These are phyloP conservation scores for Nannoperca obscura DNA, from an alignment of 2,797 vertebrate genomes.

Conservation along the genomic window DNA sequence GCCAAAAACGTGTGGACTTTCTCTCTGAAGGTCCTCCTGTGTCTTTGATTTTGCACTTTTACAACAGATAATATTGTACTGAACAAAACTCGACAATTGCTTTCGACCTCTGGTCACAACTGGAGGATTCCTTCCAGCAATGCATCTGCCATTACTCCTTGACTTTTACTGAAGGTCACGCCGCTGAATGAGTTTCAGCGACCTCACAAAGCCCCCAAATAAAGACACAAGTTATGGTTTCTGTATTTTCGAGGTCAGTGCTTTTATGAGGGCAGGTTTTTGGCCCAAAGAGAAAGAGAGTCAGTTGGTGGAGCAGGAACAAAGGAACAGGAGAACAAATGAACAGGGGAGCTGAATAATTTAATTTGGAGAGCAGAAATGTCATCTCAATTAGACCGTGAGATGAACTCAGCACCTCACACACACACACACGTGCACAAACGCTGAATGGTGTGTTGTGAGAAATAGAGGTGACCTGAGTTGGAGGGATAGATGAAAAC, in stretches of 20 bases:
- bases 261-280: slow-evolving; percentile 69
- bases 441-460: slow-evolving; percentile 13
- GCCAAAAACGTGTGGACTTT: background rate
- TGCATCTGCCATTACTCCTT: slow-evolving; percentile 11
- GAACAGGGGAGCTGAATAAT: slow-evolving; percentile 75
- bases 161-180: slow-evolving; percentile 62
- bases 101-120: slow-evolving; percentile 37
- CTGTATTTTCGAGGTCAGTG: slow-evolving; percentile 65
- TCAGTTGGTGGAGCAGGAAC: slow-evolving; percentile 57
- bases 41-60: slow-evolving; percentile 28
- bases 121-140: slow-evolving; percentile 27
- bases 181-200: slow-evolving; percentile 36
- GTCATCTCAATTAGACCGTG: slow-evolving; percentile 71
- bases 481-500: slow-evolving; percentile 41
- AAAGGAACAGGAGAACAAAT: slow-evolving; percentile 67
- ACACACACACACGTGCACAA: background rate
- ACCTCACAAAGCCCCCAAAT: slow-evolving; percentile 45
- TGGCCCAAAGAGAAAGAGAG: slow-evolving; percentile 52
- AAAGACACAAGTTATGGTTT: slow-evolving; percentile 57
- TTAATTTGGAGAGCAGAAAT: slow-evolving; percentile 73
- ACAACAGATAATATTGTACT: slow-evolving; percentile 4
- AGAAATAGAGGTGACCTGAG: slow-evolving; percentile 52
- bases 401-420: slow-evolving; percentile 52
- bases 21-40: slow-evolving; percentile 4
- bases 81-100: slow-evolving; percentile 24